Evolutionary conservation across 2,888 invertebrate species (phyloP).

Genomic region (Sesia apiformis): DNA sequence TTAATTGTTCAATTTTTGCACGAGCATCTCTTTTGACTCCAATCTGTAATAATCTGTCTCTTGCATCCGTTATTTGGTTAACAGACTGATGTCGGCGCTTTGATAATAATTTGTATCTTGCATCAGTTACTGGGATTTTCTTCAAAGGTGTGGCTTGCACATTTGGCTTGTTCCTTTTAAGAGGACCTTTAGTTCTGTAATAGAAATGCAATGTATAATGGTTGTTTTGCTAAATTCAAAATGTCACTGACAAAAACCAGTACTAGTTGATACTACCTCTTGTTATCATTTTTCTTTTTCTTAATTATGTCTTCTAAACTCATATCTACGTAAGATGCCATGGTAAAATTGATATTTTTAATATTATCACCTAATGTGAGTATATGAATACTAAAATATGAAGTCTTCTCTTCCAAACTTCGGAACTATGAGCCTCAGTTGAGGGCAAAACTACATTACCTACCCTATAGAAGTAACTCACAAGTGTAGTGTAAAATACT

Average conservation of each 20-base stretch:
- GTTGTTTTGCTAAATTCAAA: neutral
- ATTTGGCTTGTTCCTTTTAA: neutral
- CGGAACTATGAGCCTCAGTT: too few relatives aligned
- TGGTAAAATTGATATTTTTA: constrained; percentile 8
- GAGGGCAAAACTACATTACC: too few relatives aligned
- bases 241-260: neutral
- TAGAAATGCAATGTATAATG: neutral
- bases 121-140: constrained; percentile 71
- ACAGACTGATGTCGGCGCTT: constrained; percentile 86
- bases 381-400: too few relatives aligned
- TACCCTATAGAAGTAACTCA: too few relatives aligned
- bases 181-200: neutral
- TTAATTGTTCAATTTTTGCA: constrained; percentile 78
- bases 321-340: constrained; percentile 56
- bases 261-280: constrained; percentile 17
- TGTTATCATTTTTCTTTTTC: constrained; percentile 47
- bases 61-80: constrained; percentile 83
- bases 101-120: constrained; percentile 84
- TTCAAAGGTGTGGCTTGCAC: neutral
- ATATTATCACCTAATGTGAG: too few relatives aligned
- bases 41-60: constrained; percentile 85
- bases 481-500: too few relatives aligned
- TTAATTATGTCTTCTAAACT: constrained; percentile 67
- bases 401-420: too few relatives aligned
- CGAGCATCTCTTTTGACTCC: constrained; percentile 86